Conservation (phyloP, 2,888 invertebrate genomes). For the Archips xylosteana region DNA sequence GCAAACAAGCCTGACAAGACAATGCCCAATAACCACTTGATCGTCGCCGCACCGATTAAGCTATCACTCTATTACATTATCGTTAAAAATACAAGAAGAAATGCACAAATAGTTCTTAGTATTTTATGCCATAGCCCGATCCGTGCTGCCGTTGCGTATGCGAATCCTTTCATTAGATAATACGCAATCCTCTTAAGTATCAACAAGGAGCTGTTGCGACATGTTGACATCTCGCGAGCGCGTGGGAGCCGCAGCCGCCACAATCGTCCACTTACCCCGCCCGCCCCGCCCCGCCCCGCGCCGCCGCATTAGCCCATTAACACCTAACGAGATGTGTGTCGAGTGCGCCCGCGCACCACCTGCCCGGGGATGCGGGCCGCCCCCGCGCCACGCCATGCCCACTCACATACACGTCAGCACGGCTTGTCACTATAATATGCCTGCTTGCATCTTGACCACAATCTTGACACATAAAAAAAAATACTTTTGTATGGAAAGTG, state of each 20-base stretch:
- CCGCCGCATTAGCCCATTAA: constrained; percentile 39
- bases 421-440: no score
- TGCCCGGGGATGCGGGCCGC: neutral
- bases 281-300: constrained; percentile 25
- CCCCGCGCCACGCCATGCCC: constrained; percentile 14
- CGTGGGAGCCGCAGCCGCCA: constrained; percentile 48
- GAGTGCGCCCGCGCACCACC: constrained; percentile 14
- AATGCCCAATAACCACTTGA: constrained; percentile 6
- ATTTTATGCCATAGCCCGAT: no score
- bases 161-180: no score
- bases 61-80: neutral
- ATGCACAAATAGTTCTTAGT: no score
- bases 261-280: constrained; percentile 55
- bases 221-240: neutral
- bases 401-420: neutral
- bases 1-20: constrained; percentile 19
- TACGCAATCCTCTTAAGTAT: constrained; percentile 1
- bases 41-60: neutral
- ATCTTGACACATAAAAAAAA: no score
- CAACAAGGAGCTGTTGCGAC: neutral
- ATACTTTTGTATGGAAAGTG: no score
- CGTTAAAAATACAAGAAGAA: no score
- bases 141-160: no score
- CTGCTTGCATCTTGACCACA: no score
- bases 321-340: constrained; percentile 33